Base-by-base conservation (phyloP, 2,888 invertebrate species). In the Ptilodon capucinus region DNA sequence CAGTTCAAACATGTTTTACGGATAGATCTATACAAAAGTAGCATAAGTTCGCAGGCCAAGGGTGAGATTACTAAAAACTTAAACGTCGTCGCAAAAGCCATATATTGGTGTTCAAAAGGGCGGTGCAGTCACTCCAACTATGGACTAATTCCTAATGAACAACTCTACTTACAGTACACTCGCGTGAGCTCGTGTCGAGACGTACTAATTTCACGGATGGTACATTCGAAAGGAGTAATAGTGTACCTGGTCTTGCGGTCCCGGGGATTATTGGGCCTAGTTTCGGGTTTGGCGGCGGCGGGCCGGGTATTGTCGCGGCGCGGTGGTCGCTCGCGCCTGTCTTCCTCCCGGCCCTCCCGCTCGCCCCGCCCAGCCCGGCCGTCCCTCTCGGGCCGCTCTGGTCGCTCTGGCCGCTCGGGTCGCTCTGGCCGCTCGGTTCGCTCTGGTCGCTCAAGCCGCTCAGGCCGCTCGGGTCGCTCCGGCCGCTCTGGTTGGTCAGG, bases 201-300 rank as follows among this genome's bases (percentile, higher is more conserved):
- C n/a, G n/a, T n/a, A n/a, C n/a, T n/a, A n/a, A n/a, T n/a, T n/a
- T n/a, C n/a, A n/a, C n/a, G n/a, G n/a, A n/a, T n/a, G n/a, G 21
- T 21, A 21, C 21, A 21, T 21, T 18, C 6, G n/a, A 44, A 43
- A 11, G 11, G 14, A 11, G 19, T 34, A 19, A 8, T 28, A 28
- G 4, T 9, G 2, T 28, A 86, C 86, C 86, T 81, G 52, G 61
- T 68, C 57, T 83, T 86, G 18, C 78, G 74, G 5, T 84, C 84
- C 35, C 73, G 52, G 14, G 59, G 50, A 21, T 52, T 60, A 43
- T 40, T 42, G 14, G 51, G 46, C 23, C 53, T 60, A 43, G 40
- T 42, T n/a, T 52, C 47, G 16, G 44, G 54, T 5, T 54, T 57
- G 30, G 48, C 55, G 17, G 32, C 13, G 54, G 52, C 23, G 8